Conservation (phyloP, 1,140 invertebrate species). For the Carcinoscorpius rotundicauda region DNA sequence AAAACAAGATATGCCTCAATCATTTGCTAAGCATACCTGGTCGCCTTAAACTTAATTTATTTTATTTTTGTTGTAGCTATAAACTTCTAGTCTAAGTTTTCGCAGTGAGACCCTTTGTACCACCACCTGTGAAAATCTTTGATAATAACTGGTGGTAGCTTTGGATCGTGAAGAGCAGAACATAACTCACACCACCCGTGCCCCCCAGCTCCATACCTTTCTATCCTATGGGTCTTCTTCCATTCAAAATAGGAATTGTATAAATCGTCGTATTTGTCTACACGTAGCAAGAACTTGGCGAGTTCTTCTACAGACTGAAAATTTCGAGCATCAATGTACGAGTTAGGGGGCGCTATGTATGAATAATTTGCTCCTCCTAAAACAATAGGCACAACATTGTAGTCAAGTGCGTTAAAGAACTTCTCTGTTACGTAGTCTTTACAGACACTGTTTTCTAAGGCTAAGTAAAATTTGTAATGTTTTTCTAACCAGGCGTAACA, state of each 20-base stretch:
- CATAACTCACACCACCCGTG: slow-evolving; percentile 11
- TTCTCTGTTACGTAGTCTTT: slow-evolving; percentile 34
- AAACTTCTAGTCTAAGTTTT: neutral
- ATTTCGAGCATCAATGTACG: slow-evolving; percentile 32
- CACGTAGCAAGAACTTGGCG: slow-evolving; percentile 8
- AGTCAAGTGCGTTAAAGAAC: slow-evolving; percentile 10
- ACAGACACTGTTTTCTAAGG: slow-evolving; percentile 33
- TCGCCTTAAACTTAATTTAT: no score
- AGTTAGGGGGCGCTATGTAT: slow-evolving; percentile 27
- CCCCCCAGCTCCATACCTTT: neutral
- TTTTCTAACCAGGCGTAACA: slow-evolving; percentile 22
- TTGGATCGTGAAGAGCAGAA: slow-evolving; percentile 10
- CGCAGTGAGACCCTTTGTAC: slow-evolving; percentile 15
- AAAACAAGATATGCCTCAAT: no score
- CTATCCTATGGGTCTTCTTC: neutral
- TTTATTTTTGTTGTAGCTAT: no score
- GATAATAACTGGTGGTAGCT: slow-evolving; percentile 1
- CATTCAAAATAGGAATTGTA: slow-evolving; percentile 4
- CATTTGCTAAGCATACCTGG: no score
- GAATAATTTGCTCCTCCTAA: slow-evolving; percentile 24
- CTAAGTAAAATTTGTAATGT: slow-evolving; percentile 32
- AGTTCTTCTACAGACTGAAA: slow-evolving; percentile 27
- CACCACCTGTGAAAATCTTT: slow-evolving; percentile 16
- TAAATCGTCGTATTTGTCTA: neutral
- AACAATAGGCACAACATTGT: slow-evolving; percentile 21